Base-by-base conservation (phyloP, 2,113 vertebrate species). In the Macroglossus sobrinus region DNA sequence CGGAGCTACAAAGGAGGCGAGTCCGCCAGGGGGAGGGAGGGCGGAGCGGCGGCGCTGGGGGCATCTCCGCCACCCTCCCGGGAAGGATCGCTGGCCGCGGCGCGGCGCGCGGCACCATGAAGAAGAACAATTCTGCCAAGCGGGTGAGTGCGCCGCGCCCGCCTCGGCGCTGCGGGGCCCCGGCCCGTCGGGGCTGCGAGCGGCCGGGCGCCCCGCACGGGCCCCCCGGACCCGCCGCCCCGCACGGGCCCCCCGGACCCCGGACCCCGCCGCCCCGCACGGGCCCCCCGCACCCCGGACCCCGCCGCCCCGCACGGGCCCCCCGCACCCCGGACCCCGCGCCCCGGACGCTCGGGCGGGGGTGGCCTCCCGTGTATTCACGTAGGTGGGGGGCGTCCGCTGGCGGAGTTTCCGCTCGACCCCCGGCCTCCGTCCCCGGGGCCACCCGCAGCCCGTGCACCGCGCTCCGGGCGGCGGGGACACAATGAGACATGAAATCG, bases 111-210 rank as follows among this genome's bases (percentile, higher is more conserved):
- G 98, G 98, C 85, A 98, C 24, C 96, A 99, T 99, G 99, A 99
- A 99, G 99, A 99, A 99, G 93, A 99, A 98, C 98, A 98, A 98
- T 98, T 98, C 98, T 82, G 96, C 98, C 21, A 99, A 99, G 97
- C 97, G 99, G 99, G 99, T 99, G 98, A 98, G 98, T 98, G 55
- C 22, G 85, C 55, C 35, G 68, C 87, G 0, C 47, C 84, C 13
- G 68, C 71, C 95, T 66, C 15, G 2, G 53, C 6, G 85, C 47
- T 24, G 81, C 24, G 45, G 68, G 66, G 90, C 76, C 66, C 76
- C 66, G 30, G 76, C 85, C 93, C 80, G 71, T 89, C 59, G 71
- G 86, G 57, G 86, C 55, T 40, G 69, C 55, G n/a, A 8, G 74
- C 47, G 22, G 53, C 81, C n/a, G 4, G 15, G 50, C 87, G 75